A percentile compares a stretch with the other conserved stretches of the same genome.
Evolutionary conservation across 2,888 invertebrate species (phyloP).

Genomic region (Ormyrus nitidulus): DNA sequence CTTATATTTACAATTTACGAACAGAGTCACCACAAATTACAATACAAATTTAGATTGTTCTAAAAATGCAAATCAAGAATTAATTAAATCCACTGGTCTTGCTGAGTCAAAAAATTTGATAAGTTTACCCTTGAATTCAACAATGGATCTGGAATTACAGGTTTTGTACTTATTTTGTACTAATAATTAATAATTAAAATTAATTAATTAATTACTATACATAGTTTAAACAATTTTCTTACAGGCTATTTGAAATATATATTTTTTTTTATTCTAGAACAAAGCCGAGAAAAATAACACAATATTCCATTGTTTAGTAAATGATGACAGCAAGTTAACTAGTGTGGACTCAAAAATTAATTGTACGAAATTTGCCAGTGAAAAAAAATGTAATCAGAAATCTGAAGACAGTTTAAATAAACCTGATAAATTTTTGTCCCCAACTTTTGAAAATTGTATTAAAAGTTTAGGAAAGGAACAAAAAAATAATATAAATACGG

Average conservation of each 20-base stretch:
- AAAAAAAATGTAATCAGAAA: neutral
- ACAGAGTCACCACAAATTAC: neutral
- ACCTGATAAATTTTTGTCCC: neutral
- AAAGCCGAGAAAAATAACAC: neutral
- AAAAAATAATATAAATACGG: conserved; percentile 8
- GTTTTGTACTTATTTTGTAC: neutral
- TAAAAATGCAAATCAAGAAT: neutral
- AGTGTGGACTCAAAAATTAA: neutral
- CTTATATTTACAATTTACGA: too few species aligned
- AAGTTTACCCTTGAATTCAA: neutral
- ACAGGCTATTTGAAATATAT: too few species aligned
- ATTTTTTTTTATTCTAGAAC: neutral
- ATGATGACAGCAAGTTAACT: neutral
- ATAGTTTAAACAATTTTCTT: too few species aligned
- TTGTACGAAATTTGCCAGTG: neutral
- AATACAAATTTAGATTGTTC: neutral
- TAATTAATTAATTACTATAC: too few species aligned
- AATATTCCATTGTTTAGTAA: too few species aligned
- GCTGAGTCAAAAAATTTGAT: neutral
- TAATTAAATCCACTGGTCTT: neutral
- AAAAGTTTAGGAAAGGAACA: conserved; percentile 1
- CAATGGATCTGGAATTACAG: neutral
- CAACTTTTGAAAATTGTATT: neutral
- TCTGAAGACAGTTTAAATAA: neutral
- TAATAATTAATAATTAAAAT: too few species aligned